These are phyloP conservation scores for Rhynchonycteris naso DNA, from an alignment of 2,797 vertebrate genomes.

Conservation along the genomic window DNA sequence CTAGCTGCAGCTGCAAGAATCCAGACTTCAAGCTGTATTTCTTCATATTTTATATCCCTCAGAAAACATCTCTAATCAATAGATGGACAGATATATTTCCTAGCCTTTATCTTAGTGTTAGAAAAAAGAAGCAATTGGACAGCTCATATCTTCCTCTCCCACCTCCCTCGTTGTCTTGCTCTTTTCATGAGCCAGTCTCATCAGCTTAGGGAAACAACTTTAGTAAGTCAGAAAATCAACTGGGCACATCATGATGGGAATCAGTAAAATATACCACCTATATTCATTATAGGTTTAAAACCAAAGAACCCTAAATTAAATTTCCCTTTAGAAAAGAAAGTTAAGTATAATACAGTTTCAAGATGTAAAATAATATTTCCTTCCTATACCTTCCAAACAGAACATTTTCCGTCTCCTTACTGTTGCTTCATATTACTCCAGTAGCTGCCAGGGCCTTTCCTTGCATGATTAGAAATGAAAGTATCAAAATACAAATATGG, in stretches of 20 bases:
- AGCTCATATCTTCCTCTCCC: not conserved
- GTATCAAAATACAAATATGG: not conserved
- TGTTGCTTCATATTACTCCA: not conserved
- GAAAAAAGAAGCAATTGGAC: not conserved
- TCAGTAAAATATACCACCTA: not conserved
- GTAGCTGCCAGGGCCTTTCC: not conserved
- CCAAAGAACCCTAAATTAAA: not conserved
- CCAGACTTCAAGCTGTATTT: not conserved
- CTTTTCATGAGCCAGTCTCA: not conserved
- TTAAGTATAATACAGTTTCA: constrained; percentile 1
- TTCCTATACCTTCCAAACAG: not conserved
- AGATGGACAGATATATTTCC: not conserved
- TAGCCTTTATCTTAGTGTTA: not conserved
- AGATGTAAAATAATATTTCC: not conserved
- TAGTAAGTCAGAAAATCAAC: not conserved
- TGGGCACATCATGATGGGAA: not conserved
- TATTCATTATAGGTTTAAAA: not conserved
- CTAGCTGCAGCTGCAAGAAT: not conserved
- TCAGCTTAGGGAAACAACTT: not conserved
- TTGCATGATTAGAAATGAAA: constrained; percentile 56
- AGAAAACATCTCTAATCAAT: not conserved
- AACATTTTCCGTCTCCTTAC: constrained; percentile 4
- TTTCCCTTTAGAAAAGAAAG: constrained; percentile 29
- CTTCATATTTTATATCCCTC: not conserved
- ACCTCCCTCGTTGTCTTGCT: not conserved